Evolutionary conservation across 2,888 invertebrate species (phyloP), one percentile per base, ranked within the genome.

Genomic region (Oxyteleia sp.): DNA sequence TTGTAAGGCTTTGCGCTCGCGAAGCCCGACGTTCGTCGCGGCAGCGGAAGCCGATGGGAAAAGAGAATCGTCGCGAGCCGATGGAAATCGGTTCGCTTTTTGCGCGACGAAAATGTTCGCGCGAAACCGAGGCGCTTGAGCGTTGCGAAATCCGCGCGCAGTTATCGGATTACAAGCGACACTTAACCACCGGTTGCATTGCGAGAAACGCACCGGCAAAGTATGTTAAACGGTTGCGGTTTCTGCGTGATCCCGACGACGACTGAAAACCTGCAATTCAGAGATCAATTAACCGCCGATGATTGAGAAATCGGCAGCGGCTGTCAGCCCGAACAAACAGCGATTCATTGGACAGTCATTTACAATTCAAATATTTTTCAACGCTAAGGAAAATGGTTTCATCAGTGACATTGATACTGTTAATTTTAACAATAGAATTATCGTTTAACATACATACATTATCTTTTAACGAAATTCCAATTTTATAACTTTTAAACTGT

Each of bases 181-280:
- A 75, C 57, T 57, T 55, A 75, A 64, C 75, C 64, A 64, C 75
- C 64, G 75, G 64, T 75, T 64, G 75, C 64, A 66, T 47, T 57
- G 38, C 64, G 57, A 43, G 74, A 53, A 64, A 64, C 53, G 18
- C n/a, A 11, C 32, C 63, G 20, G 74, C 20, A 4, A 74, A 53
- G 51, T 64, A 55, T 63, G 49, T 43, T 61, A 61, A 72, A 51
- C 43, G 41, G n/a, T 15, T 23, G 59, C 49, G 49, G 11, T 23
- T 23, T 23, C 13, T 26, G 20, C 26, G 35, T 47, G 47, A 59
- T 71, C 57, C 23, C 38, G 15, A 53, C 41, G 11, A 29, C 18
- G 29, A 41, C 47, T 29, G 3, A 68, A 23, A 66, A 18, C 32
- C 18, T 32, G 13, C 26, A 7, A 51, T 66, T 41, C 15, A 26